Evolutionary conservation across 2,113 vertebrate genomes (phyloP).

Genomic region (Mormyrus lacerda): DNA sequence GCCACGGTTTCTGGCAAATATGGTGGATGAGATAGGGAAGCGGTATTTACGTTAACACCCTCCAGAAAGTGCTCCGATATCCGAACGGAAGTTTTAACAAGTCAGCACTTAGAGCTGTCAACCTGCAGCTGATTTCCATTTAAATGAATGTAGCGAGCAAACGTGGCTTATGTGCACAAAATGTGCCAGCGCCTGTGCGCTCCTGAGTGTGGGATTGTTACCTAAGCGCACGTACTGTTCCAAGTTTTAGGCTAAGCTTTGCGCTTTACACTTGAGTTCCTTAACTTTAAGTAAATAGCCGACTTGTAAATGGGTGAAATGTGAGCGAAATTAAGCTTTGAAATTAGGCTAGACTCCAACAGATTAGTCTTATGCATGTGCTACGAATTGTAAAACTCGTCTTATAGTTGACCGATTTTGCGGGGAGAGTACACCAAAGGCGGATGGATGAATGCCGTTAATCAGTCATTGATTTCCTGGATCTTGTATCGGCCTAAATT

Average conservation of each 20-base stretch:
- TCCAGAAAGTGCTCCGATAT: neutral
- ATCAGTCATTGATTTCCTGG: neutral
- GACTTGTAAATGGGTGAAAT: neutral
- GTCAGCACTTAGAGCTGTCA: neutral
- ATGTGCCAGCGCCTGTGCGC: neutral
- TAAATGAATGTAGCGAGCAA: neutral
- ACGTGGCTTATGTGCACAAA: neutral
- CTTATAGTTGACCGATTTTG: neutral
- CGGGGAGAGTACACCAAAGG: neutral
- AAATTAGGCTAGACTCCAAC: neutral
- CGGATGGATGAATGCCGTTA: neutral
- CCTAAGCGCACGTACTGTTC: neutral
- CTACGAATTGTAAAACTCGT: neutral
- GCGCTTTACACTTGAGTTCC: neutral
- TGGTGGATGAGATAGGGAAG: neutral
- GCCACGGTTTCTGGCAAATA: neutral
- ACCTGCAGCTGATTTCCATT: neutral
- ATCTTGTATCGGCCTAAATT: neutral
- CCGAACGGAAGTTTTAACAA: neutral
- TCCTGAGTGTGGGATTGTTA: neutral
- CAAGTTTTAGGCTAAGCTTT: neutral
- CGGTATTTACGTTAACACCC: neutral
- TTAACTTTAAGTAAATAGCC: neutral
- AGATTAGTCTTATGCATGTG: neutral
- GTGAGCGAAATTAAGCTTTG: neutral